Base-by-base conservation (phyloP, 1,140 invertebrate species). In the Scaptodrosophila lebanonensis region DNA sequence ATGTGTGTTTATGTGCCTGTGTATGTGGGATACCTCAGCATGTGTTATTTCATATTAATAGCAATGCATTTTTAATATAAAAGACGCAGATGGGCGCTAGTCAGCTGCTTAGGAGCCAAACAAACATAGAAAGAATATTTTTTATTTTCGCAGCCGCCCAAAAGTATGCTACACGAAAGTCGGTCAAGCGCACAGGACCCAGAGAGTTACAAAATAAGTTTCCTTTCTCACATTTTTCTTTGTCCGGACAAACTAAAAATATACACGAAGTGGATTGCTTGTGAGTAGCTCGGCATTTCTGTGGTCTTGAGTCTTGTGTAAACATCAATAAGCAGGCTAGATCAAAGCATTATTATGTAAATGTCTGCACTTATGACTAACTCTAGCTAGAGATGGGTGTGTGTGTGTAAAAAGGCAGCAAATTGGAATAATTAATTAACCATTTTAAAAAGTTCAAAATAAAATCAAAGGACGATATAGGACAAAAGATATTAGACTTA, bases 11-110 rank as follows among this genome's bases (percentile, higher is more conserved):
- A n/a, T n/a, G n/a, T n/a, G n/a, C n/a, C n/a, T n/a, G n/a, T n/a
- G n/a, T n/a, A n/a, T 33, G 13, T 9, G n/a, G 16, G 35, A 29
- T 25, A 22, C 22, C 25, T 20, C 22, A 53, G 59, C 25, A 25
- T 58, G 20, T 50, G 48, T 50, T 47, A 48, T 42, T 51, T 57
- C 58, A 58, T 61, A 75, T 60, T 66, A 76, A 70, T 50, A 53
- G 49, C 45, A 58, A 33, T 62, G 45, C 36, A 70, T 57, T 64
- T 72, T 73, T 68, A 39, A 68, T 72, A 68, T 54, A 53, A 27
- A 13, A 25, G 18, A 36, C 42, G 30, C 62, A 39, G 48, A 58
- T n/a, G n/a, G n/a, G n/a, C n/a, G n/a, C 49, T 45, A 27, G 15
- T 39, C 47, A 52, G 40, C 52, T 66, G 48, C 47, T 64, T 39